Percentiles rank a stretch among this genome's conserved stretches.
These are phyloP conservation scores for Fragum sueziense DNA, from an alignment of 2,888 invertebrate genomes.

Conservation along the genomic window DNA sequence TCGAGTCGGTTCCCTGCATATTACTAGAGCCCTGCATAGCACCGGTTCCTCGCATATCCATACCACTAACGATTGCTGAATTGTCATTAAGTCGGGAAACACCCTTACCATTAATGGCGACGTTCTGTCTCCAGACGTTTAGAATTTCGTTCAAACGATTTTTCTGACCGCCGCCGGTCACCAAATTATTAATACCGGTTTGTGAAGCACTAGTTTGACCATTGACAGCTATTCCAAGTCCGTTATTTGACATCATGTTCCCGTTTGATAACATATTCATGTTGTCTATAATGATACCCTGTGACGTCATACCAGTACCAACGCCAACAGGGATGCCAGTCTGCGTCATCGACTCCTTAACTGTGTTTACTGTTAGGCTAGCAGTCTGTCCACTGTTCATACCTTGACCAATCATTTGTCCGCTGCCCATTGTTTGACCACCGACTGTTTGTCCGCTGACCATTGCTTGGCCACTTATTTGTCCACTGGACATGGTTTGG, in stretches of 20 bases:
- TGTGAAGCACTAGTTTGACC: background rate
- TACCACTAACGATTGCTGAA: background rate
- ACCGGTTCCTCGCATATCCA: background rate
- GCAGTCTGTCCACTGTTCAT: background rate
- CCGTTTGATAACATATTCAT: background rate
- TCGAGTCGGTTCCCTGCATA: background rate
- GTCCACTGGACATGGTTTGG: background rate
- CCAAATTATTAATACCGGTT: background rate
- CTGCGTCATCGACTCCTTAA: background rate
- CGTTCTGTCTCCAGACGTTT: conserved; percentile 1
- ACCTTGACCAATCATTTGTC: background rate
- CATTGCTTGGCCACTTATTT: background rate
- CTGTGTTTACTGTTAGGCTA: background rate
- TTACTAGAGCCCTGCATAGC: background rate
- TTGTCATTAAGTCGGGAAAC: background rate
- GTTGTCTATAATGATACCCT: background rate
- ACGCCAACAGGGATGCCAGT: background rate
- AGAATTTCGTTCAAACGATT: conserved; percentile 6
- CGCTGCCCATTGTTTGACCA: background rate
- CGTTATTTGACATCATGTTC: background rate
- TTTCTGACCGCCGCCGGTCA: background rate
- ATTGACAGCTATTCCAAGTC: background rate
- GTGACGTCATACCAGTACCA: background rate
- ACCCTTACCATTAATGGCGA: background rate
- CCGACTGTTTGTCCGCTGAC: background rate